Percentiles rank a stretch among this genome's conserved stretches.
Evolutionary conservation across 64 coral and sea anemone species (phyloP).

Genomic region (Dendrophyllia cribrosa): DNA sequence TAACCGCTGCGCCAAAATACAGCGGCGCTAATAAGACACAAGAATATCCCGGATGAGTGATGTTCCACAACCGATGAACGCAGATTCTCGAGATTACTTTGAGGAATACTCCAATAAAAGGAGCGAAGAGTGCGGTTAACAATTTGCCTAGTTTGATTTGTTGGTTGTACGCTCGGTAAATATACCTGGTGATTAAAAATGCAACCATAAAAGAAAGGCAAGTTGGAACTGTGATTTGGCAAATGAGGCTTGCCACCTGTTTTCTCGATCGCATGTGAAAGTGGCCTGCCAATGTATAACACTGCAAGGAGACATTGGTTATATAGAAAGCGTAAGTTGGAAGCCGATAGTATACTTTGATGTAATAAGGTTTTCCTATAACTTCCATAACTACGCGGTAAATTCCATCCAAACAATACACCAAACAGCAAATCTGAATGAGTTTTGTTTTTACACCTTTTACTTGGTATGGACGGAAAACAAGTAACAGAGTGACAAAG

Average conservation of each 20-base stretch:
- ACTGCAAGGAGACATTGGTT: not conserved
- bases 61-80: conserved; percentile 12
- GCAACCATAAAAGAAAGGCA: not conserved
- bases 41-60: conserved; percentile 15
- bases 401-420: not conserved
- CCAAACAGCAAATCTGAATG: not conserved
- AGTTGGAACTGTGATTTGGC: not conserved
- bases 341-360: not conserved
- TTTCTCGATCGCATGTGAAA: not conserved
- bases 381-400: not conserved
- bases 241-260: not conserved
- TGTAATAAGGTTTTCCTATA: not conserved
- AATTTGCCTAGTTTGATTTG: not conserved
- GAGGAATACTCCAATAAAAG: not conserved
- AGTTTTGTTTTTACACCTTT: not conserved
- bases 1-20: not conserved
- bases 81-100: conserved; percentile 10
- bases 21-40: not conserved
- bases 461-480: not conserved
- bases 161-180: conserved; percentile 21
- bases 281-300: not conserved
- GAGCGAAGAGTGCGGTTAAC: not conserved
- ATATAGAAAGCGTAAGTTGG: not conserved
- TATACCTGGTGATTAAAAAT: not conserved
- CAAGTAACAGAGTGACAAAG: not conserved